Percentiles rank a stretch among this genome's conserved stretches.
phyloP scores from a whole-genome alignment of 2,797 vertebrate species.

The Erethizon dorsatum region DNA sequence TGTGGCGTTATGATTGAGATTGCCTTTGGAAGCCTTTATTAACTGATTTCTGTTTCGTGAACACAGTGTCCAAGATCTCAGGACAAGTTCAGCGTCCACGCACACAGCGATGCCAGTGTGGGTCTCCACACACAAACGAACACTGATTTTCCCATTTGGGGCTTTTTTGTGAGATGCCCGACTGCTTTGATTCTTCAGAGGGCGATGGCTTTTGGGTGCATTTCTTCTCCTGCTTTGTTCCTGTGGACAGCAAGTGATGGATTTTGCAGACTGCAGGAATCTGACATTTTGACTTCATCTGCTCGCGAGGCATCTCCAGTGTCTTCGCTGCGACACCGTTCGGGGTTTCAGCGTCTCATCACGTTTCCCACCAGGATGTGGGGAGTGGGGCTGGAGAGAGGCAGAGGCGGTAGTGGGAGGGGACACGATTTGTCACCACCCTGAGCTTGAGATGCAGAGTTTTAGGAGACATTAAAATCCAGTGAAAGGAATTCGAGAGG shows the following conservation, averaged over 20 bases:
- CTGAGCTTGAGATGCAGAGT: background rate
- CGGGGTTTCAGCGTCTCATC: background rate
- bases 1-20: slow-evolving; percentile 27
- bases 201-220: background rate
- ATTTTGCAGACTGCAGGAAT: background rate
- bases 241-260: slow-evolving; percentile 1
- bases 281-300: slow-evolving; percentile 45
- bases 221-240: slow-evolving; percentile 2
- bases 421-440: background rate
- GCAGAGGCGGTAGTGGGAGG: background rate
- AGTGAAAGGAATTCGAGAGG: background rate
- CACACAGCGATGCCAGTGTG: background rate
- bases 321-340: background rate
- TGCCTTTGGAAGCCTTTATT: slow-evolving; percentile 68
- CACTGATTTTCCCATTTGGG: slow-evolving; percentile 20
- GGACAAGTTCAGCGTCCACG: slow-evolving; percentile 49
- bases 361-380: rapidly evolving
- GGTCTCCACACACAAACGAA: slow-evolving; percentile 57
- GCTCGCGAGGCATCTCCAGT: slow-evolving; percentile 5
- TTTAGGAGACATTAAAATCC: background rate
- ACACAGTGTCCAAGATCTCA: no score
- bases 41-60: background rate
- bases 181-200: slow-evolving; percentile 61
- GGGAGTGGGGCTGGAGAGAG: background rate
- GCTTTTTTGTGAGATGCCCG: slow-evolving; percentile 50